Evolutionary conservation across 2,888 invertebrate species (phyloP), one percentile per base, ranked within the genome.

Genomic region (Ryuthela nishihirai): DNA sequence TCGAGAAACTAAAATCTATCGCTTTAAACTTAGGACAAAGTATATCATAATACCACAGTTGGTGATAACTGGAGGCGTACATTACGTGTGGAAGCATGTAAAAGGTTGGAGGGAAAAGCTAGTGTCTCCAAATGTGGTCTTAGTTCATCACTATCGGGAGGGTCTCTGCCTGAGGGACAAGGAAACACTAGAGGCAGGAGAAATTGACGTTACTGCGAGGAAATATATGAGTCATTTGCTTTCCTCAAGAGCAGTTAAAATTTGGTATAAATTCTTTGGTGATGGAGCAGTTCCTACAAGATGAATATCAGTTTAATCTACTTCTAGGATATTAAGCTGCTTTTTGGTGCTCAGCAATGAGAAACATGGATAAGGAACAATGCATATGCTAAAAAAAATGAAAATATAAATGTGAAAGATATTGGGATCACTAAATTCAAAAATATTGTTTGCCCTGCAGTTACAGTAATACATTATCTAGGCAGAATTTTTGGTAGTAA

Each of bases 131-230:
- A 45, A 38, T 6, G 44, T 48, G 9, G 54, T 20, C 10, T 29
- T 60, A 12, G 49, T 60, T 10, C 60, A 60, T 41, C 60, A 60
- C 26, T 60, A 60, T 9, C 42, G 60, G 7, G 41, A 32, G 2
- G 2, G 38, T 18, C 9, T 48, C 10, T 60, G 60, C 21, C 17
- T 21, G 1, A 34, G 23, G 6, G 38, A 41, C 6, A 25, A 34
- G 1, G 44, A 21, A n/a, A 18, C 34, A 17, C 17, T 26, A 0
- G 35, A 34, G 10, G 25, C 29, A 21, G 42, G 46, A 3, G 43
- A 39, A 17, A 7, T 59, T 5, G 58, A 59, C 32, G 38, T 53
- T 6, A 47, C 29, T n/a, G 39, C 58, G 2, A 43, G 58, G 17
- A 59, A 59, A 25, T 59, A 59, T 23, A 21, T 59, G 9, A 59